Evolutionary conservation across 1,140 invertebrate species (phyloP), one percentile per base, ranked within the genome.

Genomic region (Leptinotarsa lineolata): DNA sequence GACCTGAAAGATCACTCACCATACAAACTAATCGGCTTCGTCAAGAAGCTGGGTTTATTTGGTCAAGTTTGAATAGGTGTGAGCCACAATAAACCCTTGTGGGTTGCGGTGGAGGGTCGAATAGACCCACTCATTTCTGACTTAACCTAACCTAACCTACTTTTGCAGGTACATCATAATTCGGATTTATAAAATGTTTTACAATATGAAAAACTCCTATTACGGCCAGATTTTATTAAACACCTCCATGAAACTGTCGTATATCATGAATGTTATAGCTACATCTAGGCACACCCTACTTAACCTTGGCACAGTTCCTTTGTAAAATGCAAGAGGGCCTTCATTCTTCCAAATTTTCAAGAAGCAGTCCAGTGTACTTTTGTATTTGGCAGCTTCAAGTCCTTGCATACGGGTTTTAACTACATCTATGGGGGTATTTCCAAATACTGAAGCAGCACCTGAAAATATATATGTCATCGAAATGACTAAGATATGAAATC

Each of bases 331-430:
- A 73, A 86, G 84, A 4, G 94, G 91, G 46, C 98, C 98, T 87
- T 99, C 98, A 70, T 98, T 89, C 82, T 92, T 94, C 89, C 95
- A 94, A 64, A 98, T 96, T 87, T 96, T 89, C 54, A 94, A 77
- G 64, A 94, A 92, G 86, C 98, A 99, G 84, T 99, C 96, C 79
- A 93, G 86, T 4, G 96, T 99, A 83, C 91, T 96, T 85, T 97
- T 98, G 85, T 99, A 99, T 82, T 97, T 98, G 15, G 91, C 82
- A 0, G 97, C 96, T 85, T 99, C 97, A 16, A 99, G 86, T 30
- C 97, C 97, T 91, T 99, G 98, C 97, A 99, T 99, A 80, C 98
- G 89, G 16, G 98, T 99, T 88, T 99, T 99, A 1, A 99, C 92
- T 2, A 99, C 98, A 87, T 99, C 98, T 78, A 99, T 90, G 3